A percentile compares a stretch with the other conserved stretches of the same genome.
phyloP scores from a whole-genome alignment of 2,113 vertebrate species.

The Microtus oregoni region DNA sequence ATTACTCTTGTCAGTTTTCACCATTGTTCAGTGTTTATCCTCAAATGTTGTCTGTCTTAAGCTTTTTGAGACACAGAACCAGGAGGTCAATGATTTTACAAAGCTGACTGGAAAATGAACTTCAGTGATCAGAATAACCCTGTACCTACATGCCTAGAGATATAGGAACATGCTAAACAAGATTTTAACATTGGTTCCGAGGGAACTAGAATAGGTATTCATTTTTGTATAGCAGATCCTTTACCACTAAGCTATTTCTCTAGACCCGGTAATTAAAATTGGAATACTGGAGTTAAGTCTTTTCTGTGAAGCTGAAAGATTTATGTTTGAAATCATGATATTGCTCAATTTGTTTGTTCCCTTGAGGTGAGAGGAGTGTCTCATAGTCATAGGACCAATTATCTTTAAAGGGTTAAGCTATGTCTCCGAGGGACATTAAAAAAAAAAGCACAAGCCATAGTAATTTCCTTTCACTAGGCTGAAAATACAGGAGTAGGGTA shows the following conservation, averaged over 20 bases:
- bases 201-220: not conserved
- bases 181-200: too few species aligned
- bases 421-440: not conserved
- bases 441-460: not conserved
- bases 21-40: not conserved
- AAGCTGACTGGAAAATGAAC: not conserved
- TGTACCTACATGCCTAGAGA: fast-evolving
- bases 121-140: too few species aligned
- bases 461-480: not conserved
- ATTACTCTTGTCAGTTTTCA: not conserved
- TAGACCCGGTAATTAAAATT: not conserved
- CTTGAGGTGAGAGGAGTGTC: not conserved
- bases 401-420: not conserved
- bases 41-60: not conserved
- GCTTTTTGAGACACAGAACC: not conserved
- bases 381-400: not conserved
- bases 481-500: not conserved
- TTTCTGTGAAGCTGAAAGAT: not conserved
- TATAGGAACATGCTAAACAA: not conserved
- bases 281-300: not conserved
- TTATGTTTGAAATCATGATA: not conserved
- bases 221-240: not conserved
- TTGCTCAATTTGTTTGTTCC: not conserved
- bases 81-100: too few species aligned
- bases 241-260: not conserved